Evolutionary conservation across 2,888 invertebrate genomes (phyloP).

Genomic region (Acleris laterana): DNA sequence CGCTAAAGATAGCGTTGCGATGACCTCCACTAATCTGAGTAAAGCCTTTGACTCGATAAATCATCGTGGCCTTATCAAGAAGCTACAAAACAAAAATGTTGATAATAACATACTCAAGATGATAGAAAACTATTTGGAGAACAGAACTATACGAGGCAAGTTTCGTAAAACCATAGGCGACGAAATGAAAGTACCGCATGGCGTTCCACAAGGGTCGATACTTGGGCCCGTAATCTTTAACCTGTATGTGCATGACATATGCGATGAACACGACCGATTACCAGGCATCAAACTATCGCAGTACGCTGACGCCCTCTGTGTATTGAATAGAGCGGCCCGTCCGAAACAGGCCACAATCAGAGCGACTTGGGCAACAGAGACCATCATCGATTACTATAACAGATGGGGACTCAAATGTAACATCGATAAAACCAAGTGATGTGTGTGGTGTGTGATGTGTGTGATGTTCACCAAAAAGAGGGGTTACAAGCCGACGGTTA

Average conservation of each 20-base stretch:
- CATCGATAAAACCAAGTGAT: background rate
- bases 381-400: constrained; percentile 1
- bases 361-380: constrained; percentile 2
- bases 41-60: constrained; percentile 18
- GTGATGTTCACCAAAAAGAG: constrained; percentile 3
- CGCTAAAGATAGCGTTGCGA: constrained; percentile 11
- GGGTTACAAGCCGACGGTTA: constrained; percentile 4
- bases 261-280: background rate
- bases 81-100: constrained; percentile 15
- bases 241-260: constrained; percentile 2
- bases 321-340: background rate
- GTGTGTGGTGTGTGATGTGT: too few species aligned
- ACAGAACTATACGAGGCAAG: background rate
- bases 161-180: background rate
- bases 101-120: constrained; percentile 9
- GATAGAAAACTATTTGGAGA: background rate
- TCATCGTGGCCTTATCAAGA: constrained; percentile 12
- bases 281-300: background rate
- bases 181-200: background rate
- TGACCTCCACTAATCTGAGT: constrained; percentile 10
- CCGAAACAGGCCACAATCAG: constrained; percentile 2
- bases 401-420: constrained; percentile 13
- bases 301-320: constrained; percentile 1
- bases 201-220: background rate
- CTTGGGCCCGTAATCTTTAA: constrained; percentile 2